These are phyloP conservation scores for Porites cylindrica DNA, from an alignment of 92 coral and sea anemone genomes.

Conservation along the genomic window DNA sequence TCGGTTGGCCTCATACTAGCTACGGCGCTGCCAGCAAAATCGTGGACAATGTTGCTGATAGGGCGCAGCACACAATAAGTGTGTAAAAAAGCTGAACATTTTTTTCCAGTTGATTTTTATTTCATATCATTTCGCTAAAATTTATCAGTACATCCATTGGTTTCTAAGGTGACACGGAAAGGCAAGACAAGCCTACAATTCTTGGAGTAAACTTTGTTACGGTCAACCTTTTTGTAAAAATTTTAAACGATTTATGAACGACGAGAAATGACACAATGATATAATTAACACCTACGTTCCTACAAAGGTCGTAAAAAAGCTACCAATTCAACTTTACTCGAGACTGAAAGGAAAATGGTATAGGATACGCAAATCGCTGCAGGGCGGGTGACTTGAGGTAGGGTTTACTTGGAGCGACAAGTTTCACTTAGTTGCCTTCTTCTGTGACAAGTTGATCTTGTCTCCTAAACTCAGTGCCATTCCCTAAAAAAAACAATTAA, in stretches of 20 bases:
- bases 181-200: too few species aligned
- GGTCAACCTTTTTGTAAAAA: not conserved
- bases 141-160: not conserved
- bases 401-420: not conserved
- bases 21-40: too few species aligned
- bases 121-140: not conserved
- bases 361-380: not conserved
- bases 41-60: too few species aligned
- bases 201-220: too few species aligned
- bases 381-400: not conserved
- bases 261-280: not conserved
- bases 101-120: not conserved
- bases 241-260: not conserved
- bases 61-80: not conserved
- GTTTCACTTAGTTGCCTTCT: constrained; percentile 64
- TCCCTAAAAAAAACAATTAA: constrained; percentile 67
- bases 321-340: not conserved
- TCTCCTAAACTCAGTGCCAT: constrained; percentile 99
- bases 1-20: too few species aligned
- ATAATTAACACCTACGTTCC: too few species aligned
- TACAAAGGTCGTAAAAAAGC: too few species aligned
- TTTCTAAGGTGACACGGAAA: not conserved
- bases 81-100: not conserved
- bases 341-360: not conserved
- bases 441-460: constrained; percentile 97